Conservation (phyloP, 2,113 vertebrate species). For the Dicentrarchus labrax region DNA sequence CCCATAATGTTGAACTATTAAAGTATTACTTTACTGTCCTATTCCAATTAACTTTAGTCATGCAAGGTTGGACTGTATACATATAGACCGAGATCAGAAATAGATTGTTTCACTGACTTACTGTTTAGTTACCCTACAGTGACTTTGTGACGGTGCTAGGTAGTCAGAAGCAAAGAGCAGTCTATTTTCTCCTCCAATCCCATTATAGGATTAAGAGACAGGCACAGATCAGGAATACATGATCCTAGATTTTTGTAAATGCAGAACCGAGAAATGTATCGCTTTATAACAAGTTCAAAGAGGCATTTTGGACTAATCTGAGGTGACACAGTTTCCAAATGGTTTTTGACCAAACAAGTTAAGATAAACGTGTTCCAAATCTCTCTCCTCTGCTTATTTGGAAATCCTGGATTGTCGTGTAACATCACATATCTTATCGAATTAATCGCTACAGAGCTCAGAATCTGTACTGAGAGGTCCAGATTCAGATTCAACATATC, state of each 20-base stretch:
- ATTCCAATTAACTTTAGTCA: not conserved
- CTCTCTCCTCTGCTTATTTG: constrained; percentile 58
- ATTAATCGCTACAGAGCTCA: constrained; percentile 50
- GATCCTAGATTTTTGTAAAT: not conserved
- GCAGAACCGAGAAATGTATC: not conserved
- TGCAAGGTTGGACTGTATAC: not conserved
- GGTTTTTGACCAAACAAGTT: constrained; percentile 56
- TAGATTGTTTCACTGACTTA: constrained; percentile 25
- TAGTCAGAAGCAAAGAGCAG: constrained; percentile 68
- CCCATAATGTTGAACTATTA: not conserved
- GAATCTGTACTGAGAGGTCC: constrained; percentile 35
- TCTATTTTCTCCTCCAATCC: constrained; percentile 84
- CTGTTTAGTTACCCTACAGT: constrained; percentile 53
- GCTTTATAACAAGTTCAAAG: not conserved
- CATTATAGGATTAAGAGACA: constrained; percentile 85
- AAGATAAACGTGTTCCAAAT: constrained; percentile 62
- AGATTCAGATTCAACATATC: constrained; percentile 23
- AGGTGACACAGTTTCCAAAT: constrained; percentile 49
- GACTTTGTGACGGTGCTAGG: constrained; percentile 74
- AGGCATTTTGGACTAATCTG: constrained; percentile 24
- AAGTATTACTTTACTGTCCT: not conserved
- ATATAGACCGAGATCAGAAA: not conserved
- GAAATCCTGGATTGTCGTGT: constrained; percentile 50
- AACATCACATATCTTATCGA: constrained; percentile 63
- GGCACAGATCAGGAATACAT: constrained; percentile 54